phyloP scores from a whole-genome alignment of 2,888 invertebrate species.

The Teleiodes luculella region DNA sequence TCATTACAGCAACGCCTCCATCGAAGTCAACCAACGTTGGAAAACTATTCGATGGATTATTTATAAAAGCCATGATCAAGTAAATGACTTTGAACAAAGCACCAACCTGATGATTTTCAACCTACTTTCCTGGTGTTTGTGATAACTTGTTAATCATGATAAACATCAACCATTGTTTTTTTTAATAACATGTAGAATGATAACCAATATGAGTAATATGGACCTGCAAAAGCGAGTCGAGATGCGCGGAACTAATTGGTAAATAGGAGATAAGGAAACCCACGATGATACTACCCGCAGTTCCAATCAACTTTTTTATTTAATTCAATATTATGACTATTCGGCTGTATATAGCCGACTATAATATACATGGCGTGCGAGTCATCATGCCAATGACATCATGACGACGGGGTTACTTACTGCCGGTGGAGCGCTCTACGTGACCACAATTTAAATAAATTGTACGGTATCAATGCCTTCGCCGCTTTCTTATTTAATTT shows the following conservation, averaged over 20 bases:
- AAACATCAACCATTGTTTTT: too few relatives aligned
- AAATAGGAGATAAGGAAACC: conserved; percentile 30
- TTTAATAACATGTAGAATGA: too few relatives aligned
- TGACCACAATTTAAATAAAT: conserved; percentile 53
- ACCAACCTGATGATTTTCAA: too few relatives aligned
- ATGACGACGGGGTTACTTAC: conserved; percentile 60
- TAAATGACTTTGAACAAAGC: too few relatives aligned
- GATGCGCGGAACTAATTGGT: conserved; percentile 38
- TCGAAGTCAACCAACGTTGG: too few relatives aligned
- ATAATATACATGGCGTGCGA: conserved; percentile 36
- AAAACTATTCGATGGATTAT: too few relatives aligned
- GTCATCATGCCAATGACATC: conserved; percentile 70
- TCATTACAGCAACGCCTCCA: conserved; percentile 27
- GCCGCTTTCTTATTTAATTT: conserved; percentile 1
- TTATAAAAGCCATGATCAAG: too few relatives aligned
- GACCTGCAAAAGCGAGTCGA: conserved; percentile 6
- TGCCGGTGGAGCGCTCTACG: conserved; percentile 61
- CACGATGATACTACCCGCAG: conserved; percentile 17
- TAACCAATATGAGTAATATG: not conserved
- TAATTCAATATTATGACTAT: conserved; percentile 19
- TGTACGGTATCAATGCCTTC: not conserved
- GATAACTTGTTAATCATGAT: too few relatives aligned
- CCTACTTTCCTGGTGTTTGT: too few relatives aligned
- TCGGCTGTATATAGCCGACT: conserved; percentile 45
- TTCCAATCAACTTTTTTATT: conserved; percentile 10